Base-by-base conservation (phyloP, 1,140 invertebrate species). In the Drosophila rufa region DNA sequence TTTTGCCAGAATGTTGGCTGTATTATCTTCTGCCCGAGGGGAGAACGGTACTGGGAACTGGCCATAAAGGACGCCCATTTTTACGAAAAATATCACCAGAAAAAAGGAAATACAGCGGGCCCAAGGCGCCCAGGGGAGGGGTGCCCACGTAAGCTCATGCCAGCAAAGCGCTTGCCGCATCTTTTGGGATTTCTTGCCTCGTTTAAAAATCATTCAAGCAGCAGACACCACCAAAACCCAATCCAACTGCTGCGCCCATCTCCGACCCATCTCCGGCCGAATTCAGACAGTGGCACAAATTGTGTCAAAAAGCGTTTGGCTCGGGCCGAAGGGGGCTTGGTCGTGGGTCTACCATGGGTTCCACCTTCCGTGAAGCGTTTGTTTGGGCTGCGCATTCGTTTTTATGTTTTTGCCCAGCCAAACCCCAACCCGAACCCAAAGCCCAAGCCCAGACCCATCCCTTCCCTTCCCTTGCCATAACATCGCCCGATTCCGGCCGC, bases 161-260 rank as follows among this genome's bases (percentile, higher is more conserved):
- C 80, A 87, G 77, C 67, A 83, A 86, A 87, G 80, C 80, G 84
- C 68, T 89, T 84, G 81, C 78, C 85, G 85, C 85, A 89, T 89
- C 85, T 89, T 89, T 89, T 81, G 85, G 85, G 85, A 89, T 89
- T 89, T 89, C 85, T 89, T 89, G 85, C 85, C 85, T 89, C 85
- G 85, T 89, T 89, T 89, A 89, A 89, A 89, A 89, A 89, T 90
- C 85, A 89, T 89, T 89, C 85, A 89, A 89, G 85, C 85, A 89
- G 85, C 85, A 89, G 85, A 90, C 85, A 79, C 81, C 82, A 71
- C 85, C 81, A 45, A 27, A 75, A 84, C 80, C 64, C 80, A 68
- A 55, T 67, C 77, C 77, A 50, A 75, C 50, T 4, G 40, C 50
- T 60, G 50, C 36, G 40, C 22, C 22, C 27, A 30, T 30, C 6